phyloP scores from a whole-genome alignment of 2,113 vertebrate genomes.

The Tachysurus fulvidraco region DNA sequence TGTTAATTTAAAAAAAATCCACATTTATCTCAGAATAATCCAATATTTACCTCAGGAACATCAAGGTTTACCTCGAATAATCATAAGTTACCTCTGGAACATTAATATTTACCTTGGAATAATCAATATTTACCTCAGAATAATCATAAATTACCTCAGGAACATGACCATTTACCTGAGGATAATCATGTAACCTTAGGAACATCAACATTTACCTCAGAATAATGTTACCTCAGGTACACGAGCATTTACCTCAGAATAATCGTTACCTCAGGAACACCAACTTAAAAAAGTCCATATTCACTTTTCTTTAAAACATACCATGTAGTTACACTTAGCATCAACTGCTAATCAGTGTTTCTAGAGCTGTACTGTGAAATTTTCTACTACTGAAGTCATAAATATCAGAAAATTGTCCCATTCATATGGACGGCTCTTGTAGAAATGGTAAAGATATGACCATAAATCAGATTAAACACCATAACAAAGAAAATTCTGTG shows the following conservation, averaged over 20 bases:
- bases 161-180: not conserved
- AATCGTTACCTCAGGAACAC: not conserved
- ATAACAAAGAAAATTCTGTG: not conserved
- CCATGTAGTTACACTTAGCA: not conserved
- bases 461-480: not conserved
- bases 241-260: not conserved
- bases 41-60: not conserved
- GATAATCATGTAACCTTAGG: not conserved
- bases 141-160: not conserved
- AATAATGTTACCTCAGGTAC: not conserved
- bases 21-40: not conserved
- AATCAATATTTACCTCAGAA: not conserved
- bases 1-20: not conserved
- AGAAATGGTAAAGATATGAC: not conserved
- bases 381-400: too few species aligned
- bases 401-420: not conserved
- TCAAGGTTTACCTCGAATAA: not conserved
- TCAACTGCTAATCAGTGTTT: not conserved
- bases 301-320: not conserved
- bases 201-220: not conserved
- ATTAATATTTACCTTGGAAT: not conserved
- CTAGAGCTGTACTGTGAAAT: not conserved
- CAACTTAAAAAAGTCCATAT: not conserved
- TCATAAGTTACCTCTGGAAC: not conserved
- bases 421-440: not conserved